phyloP scores from a whole-genome alignment of 1,140 invertebrate genomes.

The Lysiphlebus fabarum region DNA sequence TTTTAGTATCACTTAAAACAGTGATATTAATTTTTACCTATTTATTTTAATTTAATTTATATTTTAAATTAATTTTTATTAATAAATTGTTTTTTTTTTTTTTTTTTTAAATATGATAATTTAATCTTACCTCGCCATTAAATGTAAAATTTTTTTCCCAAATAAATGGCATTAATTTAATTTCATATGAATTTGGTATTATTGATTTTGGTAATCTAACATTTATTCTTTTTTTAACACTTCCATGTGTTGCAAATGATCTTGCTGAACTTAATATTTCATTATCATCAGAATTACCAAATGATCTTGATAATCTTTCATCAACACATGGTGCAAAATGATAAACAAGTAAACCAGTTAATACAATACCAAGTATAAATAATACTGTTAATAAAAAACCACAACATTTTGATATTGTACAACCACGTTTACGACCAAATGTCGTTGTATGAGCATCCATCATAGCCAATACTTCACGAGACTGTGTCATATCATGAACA shows the following conservation, averaged over 20 bases:
- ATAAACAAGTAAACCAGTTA: conserved; percentile 66
- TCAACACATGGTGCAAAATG: conserved; percentile 65
- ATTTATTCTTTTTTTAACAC: conserved; percentile 53
- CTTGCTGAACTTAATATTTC: conserved; percentile 47
- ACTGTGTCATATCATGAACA: conserved; percentile 45
- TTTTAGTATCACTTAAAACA: conserved; percentile 63
- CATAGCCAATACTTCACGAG: conserved; percentile 47
- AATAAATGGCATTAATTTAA: conserved; percentile 69
- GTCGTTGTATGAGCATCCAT: conserved; percentile 50
- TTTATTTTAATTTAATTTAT: too few species aligned
- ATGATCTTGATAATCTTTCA: conserved; percentile 30
- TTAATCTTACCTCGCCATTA: conserved; percentile 60
- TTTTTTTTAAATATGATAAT: too few species aligned
- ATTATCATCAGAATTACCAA: conserved; percentile 34
- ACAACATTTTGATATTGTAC: conserved; percentile 50
- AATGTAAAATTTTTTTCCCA: conserved; percentile 74
- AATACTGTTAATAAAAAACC: conserved; percentile 53
- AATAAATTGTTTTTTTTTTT: too few species aligned
- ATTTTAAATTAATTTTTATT: too few species aligned
- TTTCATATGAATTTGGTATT: conserved; percentile 65
- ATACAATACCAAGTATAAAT: conserved; percentile 57
- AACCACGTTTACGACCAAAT: conserved; percentile 49
- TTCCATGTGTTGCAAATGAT: conserved; percentile 41
- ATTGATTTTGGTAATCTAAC: conserved; percentile 67
- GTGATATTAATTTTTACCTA: conserved; percentile 62